Conservation (phyloP, 2,888 invertebrate species). For the Xestia sexstrigata region DNA sequence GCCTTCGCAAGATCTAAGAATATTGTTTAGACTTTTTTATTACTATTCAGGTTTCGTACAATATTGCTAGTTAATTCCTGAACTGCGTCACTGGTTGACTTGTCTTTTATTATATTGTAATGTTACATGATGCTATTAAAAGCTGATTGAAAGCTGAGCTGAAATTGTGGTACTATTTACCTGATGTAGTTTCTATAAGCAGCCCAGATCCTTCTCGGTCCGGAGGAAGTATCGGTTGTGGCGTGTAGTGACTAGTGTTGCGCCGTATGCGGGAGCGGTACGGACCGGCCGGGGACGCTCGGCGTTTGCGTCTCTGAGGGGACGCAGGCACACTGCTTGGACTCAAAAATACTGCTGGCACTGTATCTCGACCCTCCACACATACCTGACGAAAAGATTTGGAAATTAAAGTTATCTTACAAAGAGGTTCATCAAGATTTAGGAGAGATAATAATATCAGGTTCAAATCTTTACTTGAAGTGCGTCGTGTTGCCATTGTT, state of each 20-base stretch:
- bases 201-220: constrained; percentile 97
- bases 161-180: constrained; percentile 68
- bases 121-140: not conserved
- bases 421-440: not conserved
- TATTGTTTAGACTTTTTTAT: no score
- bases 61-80: no score
- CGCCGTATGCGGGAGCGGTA: constrained; percentile 88
- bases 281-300: constrained; percentile 92
- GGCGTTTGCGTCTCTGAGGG: constrained; percentile 92
- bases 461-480: constrained; percentile 79
- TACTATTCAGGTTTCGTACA: no score
- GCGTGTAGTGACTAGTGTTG: constrained; percentile 93
- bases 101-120: not conserved
- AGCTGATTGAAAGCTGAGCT: no score
- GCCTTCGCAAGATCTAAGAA: no score
- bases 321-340: constrained; percentile 93
- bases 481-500: constrained; percentile 86
- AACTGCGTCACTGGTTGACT: no score
- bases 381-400: constrained; percentile 78
- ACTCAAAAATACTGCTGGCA: constrained; percentile 95
- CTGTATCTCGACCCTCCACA: constrained; percentile 92
- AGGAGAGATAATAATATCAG: not conserved
- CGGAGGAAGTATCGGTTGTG: constrained; percentile 98
- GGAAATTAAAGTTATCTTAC: not conserved
- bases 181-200: constrained; percentile 90